Evolutionary conservation across 2,797 vertebrate species (phyloP), one percentile per base, ranked within the genome.

Genomic region (Enoplosus armatus): DNA sequence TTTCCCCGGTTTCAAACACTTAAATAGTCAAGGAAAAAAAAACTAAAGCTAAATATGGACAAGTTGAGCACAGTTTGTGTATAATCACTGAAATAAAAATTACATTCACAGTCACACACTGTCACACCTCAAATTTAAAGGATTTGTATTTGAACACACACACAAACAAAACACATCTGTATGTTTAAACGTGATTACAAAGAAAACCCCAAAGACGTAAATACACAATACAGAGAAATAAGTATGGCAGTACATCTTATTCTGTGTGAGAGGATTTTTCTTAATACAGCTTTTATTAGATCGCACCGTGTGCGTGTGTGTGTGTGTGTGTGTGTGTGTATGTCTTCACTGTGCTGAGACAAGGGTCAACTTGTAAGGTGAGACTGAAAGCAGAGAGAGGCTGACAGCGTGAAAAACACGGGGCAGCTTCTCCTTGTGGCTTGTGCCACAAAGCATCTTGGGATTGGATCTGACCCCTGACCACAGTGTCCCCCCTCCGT

Each of bases 331-430:
- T 51, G 66, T 35, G 37, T 0, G 0, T 7, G 67, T 50, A 33
- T 43, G 51, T 61, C 37, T 74, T 45, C 37, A 39, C 58, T 35
- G 27, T 56, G n/a, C 51, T 39, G 37, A 74, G 79, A 82, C 54
- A 69, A 58, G 33, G 77, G 82, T 83, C 66, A 71, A 47, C 75
- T 51, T 81, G 62, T 81, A 77, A 85, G 82, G 79, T 86, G 68
- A 90, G 73, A 68, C 48, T 75, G 79, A 76, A 86, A 56, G 29
- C 26, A 63, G 58, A 50, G 37, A 71, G 56, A 76, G 65, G 65
- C 75, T 77, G 76, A 71, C 77, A 47, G 60, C 54, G 76, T 53
- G 55, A 35, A 70, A 84, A 62, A 82, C 53, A 55, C 10, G 0
- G 53, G 33, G 48, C 58, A 58, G 33, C 55, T 59, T 43, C 58